Evolutionary conservation across 2,888 invertebrate genomes (phyloP), one percentile per base, ranked within the genome.

Genomic region (Phasia obesa): DNA sequence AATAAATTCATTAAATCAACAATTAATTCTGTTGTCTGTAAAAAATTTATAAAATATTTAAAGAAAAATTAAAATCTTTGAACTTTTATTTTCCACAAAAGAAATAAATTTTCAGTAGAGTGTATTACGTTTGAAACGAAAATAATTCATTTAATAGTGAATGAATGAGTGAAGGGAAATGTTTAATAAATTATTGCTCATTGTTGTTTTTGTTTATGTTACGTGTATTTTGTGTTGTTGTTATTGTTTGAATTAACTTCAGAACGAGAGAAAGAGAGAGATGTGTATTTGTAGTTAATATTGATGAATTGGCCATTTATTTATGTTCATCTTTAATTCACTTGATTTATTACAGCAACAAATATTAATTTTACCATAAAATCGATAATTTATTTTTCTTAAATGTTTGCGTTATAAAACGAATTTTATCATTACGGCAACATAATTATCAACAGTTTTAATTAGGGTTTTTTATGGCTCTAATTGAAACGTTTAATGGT

Each of bases 271-370:
- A 11, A 11, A 35, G 11, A 9, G 31, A 25, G 17, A 19, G 69
- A 21, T 21, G 35, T 35, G 7, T 44, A 7, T 64, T 53, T 27
- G 53, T 25, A 55, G 55, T 57, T 44, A 35, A 64, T 23, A 64
- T 47, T 55, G 55, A 74, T 74, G 44, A 35, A 47, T 74, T 47
- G 44, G 55, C 35, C 55, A 55, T 55, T 55, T 64, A 35, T 64
- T 64, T 75, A 57, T 75, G 47, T 75, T 15, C 7, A 23, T 38
- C 17, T 35, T 75, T 64, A 75, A 57, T 49, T 65, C 17, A 35
- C 23, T 75, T 57, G 55, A 74, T 75, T 75, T 65, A 47, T 31
- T 47, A 15, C 21, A 31, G 17, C 4, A 57, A 35, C 19, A 55
- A 31, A 17, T 25, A 47, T 23, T 25, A 4, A 47, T 42, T 64